phyloP scores from a whole-genome alignment of 2,888 invertebrate genomes.

The Cryptops parisi region DNA sequence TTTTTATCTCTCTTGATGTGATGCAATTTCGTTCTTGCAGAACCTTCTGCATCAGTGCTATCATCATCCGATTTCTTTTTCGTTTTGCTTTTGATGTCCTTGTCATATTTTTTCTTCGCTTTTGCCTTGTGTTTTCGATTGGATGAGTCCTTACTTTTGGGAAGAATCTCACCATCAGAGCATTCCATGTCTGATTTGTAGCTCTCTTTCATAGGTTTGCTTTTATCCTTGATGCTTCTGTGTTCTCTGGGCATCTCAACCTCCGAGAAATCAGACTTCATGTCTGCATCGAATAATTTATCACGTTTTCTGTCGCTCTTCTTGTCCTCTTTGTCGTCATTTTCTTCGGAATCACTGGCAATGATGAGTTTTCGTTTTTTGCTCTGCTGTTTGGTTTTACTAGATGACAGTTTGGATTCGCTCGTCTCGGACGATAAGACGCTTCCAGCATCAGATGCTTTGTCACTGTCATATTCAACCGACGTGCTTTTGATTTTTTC shows the following conservation, averaged over 20 bases:
- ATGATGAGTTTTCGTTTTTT: slow-evolving; percentile 16
- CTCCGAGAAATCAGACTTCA: slow-evolving; percentile 8
- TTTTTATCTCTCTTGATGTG: slow-evolving; percentile 9
- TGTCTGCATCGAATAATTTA: background rate
- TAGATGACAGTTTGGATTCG: slow-evolving; percentile 19
- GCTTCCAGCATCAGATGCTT: slow-evolving; percentile 22
- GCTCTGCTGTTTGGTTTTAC: slow-evolving; percentile 8
- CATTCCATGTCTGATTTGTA: slow-evolving; percentile 12
- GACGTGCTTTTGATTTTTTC: slow-evolving; percentile 78
- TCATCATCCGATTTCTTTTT: slow-evolving; percentile 41
- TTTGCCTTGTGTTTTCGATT: slow-evolving; percentile 16
- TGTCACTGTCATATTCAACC: slow-evolving; percentile 21
- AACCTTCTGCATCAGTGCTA: slow-evolving; percentile 13
- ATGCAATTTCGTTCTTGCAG: slow-evolving; percentile 10
- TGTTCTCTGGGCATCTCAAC: background rate
- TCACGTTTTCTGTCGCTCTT: background rate
- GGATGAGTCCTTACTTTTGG: slow-evolving; percentile 5
- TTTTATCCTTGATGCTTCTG: slow-evolving; percentile 9
- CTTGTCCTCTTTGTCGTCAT: slow-evolving; percentile 7
- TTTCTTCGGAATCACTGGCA: slow-evolving; percentile 15
- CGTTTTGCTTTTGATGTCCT: slow-evolving; percentile 49
- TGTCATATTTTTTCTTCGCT: slow-evolving; percentile 57
- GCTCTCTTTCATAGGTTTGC: slow-evolving; percentile 14
- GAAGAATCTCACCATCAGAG: slow-evolving; percentile 16
- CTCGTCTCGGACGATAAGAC: slow-evolving; percentile 19